These are phyloP conservation scores for Piprites chloris DNA, from an alignment of 2,113 vertebrate genomes.

Conservation along the genomic window DNA sequence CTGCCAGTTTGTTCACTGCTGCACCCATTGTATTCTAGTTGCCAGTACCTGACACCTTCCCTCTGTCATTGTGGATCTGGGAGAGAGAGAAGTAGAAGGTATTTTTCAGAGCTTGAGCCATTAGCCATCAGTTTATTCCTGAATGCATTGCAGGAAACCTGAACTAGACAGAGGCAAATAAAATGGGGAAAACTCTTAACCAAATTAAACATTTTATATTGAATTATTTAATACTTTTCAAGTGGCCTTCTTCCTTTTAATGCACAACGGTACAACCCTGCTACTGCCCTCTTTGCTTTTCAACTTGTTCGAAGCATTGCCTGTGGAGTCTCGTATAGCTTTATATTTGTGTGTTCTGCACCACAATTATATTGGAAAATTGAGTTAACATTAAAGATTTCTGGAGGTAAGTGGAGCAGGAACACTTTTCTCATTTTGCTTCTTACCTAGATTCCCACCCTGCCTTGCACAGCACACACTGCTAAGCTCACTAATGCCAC, in stretches of 20 bases:
- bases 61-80: neutral
- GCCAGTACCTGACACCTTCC: neutral
- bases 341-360: neutral
- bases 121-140: neutral
- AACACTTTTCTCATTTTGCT: neutral
- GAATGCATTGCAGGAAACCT: neutral
- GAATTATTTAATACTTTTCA: neutral
- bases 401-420: neutral
- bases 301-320: neutral
- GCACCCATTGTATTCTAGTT: accelerated
- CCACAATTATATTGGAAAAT: conserved; percentile 13
- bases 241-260: neutral
- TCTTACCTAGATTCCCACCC: neutral
- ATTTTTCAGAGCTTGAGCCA: neutral
- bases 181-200: neutral
- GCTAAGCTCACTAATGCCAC: neutral
- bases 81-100: neutral
- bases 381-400: neutral
- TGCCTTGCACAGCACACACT: accelerated
- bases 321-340: neutral
- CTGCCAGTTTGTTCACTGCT: neutral
- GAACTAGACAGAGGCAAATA: neutral
- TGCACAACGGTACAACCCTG: accelerated
- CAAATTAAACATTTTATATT: neutral
- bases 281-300: neutral